These are phyloP conservation scores for Scaptodrosophila lebanonensis DNA, from an alignment of 1,140 invertebrate species.

Conservation along the genomic window DNA sequence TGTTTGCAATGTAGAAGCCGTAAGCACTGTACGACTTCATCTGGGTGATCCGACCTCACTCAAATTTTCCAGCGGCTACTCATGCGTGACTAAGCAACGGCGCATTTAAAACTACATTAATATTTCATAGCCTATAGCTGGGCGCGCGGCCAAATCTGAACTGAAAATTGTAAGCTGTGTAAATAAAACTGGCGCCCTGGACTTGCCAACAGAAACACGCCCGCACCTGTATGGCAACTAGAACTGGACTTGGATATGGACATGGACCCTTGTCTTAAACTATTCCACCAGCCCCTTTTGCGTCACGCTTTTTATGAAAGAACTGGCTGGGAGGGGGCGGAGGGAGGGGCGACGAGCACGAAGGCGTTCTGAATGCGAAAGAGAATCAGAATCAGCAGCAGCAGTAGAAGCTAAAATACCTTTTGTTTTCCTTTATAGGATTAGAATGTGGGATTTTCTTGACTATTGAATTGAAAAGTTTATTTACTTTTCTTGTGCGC, in stretches of 20 bases:
- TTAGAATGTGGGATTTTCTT: conserved; percentile 43
- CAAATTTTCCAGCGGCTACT: not conserved
- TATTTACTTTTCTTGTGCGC: conserved; percentile 48
- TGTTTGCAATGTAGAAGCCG: no score
- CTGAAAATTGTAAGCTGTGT: conserved; percentile 41
- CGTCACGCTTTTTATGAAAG: conserved; percentile 44
- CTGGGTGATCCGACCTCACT: not conserved
- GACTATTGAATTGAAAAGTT: conserved; percentile 65
- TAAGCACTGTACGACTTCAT: no score
- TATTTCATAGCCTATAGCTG: conserved; percentile 9
- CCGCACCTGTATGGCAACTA: no score
- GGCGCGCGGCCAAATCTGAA: conserved; percentile 24
- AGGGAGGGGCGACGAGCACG: no score
- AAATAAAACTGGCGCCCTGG: conserved; percentile 26
- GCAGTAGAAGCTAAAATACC: conserved; percentile 25
- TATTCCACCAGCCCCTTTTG: conserved; percentile 33
- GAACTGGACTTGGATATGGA: no score
- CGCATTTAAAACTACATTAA: conserved; percentile 11
- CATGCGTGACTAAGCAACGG: not conserved
- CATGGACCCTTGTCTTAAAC: conserved; percentile 40
- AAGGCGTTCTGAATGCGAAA: no score
- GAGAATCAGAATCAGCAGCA: no score
- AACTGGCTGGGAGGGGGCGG: no score
- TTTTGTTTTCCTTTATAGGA: conserved; percentile 54
- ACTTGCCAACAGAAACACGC: no score